A percentile compares a stretch with the other conserved stretches of the same genome.
These are phyloP conservation scores for Dicrostonyx torquatus DNA, from an alignment of 2,797 vertebrate genomes.

Conservation along the genomic window DNA sequence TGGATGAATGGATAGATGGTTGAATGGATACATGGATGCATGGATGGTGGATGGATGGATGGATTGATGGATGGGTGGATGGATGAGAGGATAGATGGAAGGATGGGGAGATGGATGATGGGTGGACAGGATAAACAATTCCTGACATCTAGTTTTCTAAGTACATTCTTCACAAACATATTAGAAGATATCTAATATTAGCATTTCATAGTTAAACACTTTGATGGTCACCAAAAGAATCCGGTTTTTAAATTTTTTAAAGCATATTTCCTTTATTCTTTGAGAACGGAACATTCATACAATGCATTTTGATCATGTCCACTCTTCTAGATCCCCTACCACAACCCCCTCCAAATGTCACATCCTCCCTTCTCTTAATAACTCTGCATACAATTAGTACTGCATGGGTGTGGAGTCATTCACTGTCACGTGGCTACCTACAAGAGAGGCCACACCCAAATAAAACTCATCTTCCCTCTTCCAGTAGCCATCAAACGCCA, in stretches of 20 bases:
- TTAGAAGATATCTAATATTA: constrained; percentile 20
- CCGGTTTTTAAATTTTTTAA: background rate
- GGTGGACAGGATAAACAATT: background rate
- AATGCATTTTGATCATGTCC: background rate
- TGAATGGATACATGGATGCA: background rate
- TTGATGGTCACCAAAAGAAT: background rate
- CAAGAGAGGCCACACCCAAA: background rate
- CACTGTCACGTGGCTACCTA: background rate
- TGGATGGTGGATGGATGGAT: background rate
- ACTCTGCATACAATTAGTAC: background rate
- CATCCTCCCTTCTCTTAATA: background rate
- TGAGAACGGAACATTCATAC: background rate
- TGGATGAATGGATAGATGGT: too few species aligned
- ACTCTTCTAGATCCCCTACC: background rate
- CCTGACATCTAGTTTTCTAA: constrained; percentile 26
- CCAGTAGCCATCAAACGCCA: background rate
- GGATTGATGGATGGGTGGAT: background rate
- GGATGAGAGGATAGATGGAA: background rate
- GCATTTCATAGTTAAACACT: background rate
- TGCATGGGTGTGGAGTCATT: too few species aligned
- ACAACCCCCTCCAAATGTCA: background rate
- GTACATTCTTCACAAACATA: background rate
- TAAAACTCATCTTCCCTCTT: too few species aligned
- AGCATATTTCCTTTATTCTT: background rate
- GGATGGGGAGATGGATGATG: background rate